phyloP scores from a whole-genome alignment of 2,888 invertebrate genomes.

The Hypomecis atomaria region DNA sequence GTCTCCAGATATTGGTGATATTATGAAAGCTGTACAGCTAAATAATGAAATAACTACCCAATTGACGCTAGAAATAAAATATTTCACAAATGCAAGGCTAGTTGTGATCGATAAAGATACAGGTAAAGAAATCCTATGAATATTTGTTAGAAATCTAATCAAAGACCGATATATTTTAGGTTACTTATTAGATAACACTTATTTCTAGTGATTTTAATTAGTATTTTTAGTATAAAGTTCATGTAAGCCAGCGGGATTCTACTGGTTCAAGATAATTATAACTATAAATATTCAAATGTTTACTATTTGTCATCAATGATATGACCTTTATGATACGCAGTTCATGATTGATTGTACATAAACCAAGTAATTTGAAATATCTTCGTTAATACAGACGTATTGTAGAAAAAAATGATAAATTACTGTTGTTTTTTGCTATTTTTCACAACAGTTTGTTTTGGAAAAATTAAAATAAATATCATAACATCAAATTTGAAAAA shows the following conservation, averaged over 20 bases:
- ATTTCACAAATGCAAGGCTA: slow-evolving; percentile 60
- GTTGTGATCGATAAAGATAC: slow-evolving; percentile 56
- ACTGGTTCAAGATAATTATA: no score
- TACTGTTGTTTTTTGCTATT: slow-evolving; percentile 5
- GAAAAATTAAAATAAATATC: slow-evolving; percentile 57
- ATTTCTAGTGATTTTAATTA: no score
- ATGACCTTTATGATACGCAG: slow-evolving; percentile 32
- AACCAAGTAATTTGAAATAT: no score
- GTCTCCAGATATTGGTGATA: slow-evolving; percentile 59
- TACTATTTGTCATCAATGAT: background rate
- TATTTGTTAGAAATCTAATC: no score
- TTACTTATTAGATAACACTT: no score
- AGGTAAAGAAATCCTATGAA: slow-evolving; percentile 37
- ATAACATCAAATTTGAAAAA: slow-evolving; percentile 48
- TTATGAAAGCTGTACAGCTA: slow-evolving; percentile 64
- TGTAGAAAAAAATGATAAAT: slow-evolving; percentile 19
- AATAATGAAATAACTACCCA: slow-evolving; percentile 61
- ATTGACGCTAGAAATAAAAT: slow-evolving; percentile 62
- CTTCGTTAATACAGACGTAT: slow-evolving; percentile 15
- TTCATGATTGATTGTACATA: slow-evolving; percentile 17
- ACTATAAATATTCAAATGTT: no score
- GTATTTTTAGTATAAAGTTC: no score
- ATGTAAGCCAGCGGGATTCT: no score
- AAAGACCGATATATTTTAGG: no score
- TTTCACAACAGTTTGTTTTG: slow-evolving; percentile 39